A percentile compares a stretch with the other conserved stretches of the same genome.
Conservation (phyloP, 1,140 invertebrate species). For the Bombyx mandarina region DNA sequence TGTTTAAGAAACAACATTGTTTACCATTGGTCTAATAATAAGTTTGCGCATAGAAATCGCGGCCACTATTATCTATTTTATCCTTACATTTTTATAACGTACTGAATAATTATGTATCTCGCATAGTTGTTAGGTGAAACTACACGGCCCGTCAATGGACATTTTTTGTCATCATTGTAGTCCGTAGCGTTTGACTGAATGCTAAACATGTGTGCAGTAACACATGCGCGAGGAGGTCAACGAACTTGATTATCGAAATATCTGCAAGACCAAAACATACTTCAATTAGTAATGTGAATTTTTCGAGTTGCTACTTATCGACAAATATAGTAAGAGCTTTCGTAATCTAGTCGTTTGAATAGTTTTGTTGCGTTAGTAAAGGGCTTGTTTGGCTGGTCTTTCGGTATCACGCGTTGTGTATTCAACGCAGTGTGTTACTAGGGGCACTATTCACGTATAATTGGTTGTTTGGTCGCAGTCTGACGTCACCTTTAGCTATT, state of each 20-base stretch:
- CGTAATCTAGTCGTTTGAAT: neutral
- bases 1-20: no score
- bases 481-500: conserved; percentile 44
- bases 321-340: neutral
- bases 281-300: conserved; percentile 14
- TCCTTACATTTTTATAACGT: no score
- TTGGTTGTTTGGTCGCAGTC: conserved; percentile 26
- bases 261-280: conserved; percentile 11
- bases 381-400: neutral
- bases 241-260: conserved; percentile 12
- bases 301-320: conserved; percentile 7
- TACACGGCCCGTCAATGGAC: no score
- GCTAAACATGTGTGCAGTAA: neutral
- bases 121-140: no score
- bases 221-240: conserved; percentile 11
- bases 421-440: conserved; percentile 46
- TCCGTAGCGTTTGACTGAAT: no score
- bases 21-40: no score
- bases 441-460: conserved; percentile 35
- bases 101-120: no score
- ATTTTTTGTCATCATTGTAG: no score
- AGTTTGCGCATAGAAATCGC: no score
- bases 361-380: neutral
- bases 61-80: no score
- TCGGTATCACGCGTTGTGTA: neutral